Conservation (phyloP, 2,113 vertebrate genomes). For the Ardeotis arabs region DNA sequence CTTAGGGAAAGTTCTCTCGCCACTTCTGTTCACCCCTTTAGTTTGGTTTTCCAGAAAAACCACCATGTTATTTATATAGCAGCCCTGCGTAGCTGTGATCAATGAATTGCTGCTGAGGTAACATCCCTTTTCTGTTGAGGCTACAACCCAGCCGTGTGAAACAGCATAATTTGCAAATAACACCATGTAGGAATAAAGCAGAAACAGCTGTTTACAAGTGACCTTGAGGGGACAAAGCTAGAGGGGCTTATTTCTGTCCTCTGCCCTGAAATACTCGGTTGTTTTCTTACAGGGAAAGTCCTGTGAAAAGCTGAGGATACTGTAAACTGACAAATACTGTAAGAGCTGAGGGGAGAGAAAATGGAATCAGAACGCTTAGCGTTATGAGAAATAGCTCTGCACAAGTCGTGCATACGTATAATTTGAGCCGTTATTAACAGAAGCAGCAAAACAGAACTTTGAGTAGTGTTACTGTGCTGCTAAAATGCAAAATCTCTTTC, state of each 20-base stretch:
- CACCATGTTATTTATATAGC: not conserved
- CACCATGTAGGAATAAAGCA: not conserved
- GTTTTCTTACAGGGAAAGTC: conserved; percentile 49
- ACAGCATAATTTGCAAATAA: conserved; percentile 30
- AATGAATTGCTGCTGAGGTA: conserved; percentile 16
- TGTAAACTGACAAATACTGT: conserved; percentile 35
- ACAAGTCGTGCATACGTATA: accelerated
- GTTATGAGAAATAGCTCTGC: not conserved
- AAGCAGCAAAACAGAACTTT: conserved; percentile 4
- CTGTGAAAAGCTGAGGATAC: conserved; percentile 39
- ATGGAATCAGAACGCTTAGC: conserved; percentile 2
- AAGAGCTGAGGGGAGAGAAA: conserved; percentile 2
- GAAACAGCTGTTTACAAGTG: conserved; percentile 44
- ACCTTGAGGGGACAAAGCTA: conserved; percentile 61
- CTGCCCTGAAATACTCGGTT: conserved; percentile 46
- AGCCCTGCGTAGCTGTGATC: not conserved
- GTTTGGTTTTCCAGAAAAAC: not conserved
- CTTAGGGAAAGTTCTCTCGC: conserved; percentile 54
- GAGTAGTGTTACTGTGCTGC: not conserved
- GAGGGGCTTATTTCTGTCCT: conserved; percentile 25
- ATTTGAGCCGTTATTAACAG: conserved; percentile 6
- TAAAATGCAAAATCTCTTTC: conserved; percentile 1
- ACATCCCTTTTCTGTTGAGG: conserved; percentile 22
- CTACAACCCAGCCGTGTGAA: not conserved
- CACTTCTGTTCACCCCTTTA: not conserved